Evolutionary conservation across 1,140 invertebrate genomes (phyloP).

Genomic region (Heliconius congener): DNA sequence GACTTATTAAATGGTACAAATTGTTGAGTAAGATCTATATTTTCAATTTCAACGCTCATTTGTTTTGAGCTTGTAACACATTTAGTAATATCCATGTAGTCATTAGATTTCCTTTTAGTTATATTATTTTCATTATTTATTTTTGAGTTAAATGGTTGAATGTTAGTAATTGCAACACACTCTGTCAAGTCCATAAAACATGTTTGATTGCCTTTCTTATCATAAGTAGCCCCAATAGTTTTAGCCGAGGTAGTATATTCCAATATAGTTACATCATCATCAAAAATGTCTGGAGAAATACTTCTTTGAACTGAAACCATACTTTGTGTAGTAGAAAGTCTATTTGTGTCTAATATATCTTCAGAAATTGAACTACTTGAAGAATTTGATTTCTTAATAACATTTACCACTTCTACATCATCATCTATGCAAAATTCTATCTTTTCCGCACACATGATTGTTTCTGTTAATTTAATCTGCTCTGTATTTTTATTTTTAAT

Average conservation of each 20-base stretch:
- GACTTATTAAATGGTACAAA: neutral
- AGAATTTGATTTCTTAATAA: neutral
- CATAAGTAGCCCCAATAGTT: constrained; percentile 20
- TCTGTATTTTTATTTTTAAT: constrained; percentile 26
- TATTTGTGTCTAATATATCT: constrained; percentile 2
- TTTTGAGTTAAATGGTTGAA: neutral
- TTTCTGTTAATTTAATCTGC: neutral
- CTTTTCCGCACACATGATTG: neutral
- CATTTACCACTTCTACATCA: neutral
- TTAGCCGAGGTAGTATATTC: constrained; percentile 29
- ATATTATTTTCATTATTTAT: constrained; percentile 16
- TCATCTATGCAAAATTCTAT: neutral
- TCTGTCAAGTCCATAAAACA: constrained; percentile 64
- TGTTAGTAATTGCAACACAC: constrained; percentile 43
- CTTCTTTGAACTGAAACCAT: constrained; percentile 43
- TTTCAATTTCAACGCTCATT: constrained; percentile 35
- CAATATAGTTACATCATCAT: constrained; percentile 64
- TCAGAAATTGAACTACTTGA: neutral
- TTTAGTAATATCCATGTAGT: constrained; percentile 69
- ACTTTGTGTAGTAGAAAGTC: neutral
- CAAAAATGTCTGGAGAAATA: constrained; percentile 82
- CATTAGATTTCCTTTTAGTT: constrained; percentile 61
- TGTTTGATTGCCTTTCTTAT: constrained; percentile 42
- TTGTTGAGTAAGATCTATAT: constrained; percentile 43
- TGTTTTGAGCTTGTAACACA: constrained; percentile 52